Percentiles rank a stretch among this genome's conserved stretches.
Conservation (phyloP, 2,888 invertebrate species). For the Agrilus mali region DNA sequence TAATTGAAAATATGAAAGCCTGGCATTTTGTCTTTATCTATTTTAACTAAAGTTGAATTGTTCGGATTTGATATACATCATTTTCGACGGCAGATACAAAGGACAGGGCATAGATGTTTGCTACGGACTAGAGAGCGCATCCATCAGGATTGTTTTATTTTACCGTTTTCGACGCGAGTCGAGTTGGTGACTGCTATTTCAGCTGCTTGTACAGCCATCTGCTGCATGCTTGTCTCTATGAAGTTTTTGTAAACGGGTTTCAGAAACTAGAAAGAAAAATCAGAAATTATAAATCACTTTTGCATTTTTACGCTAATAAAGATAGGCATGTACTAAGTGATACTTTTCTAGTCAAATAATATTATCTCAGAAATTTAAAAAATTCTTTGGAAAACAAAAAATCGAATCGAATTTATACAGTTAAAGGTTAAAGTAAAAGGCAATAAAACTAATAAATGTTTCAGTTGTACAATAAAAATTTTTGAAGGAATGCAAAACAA, state of each 20-base stretch:
- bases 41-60: background rate
- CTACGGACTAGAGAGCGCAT: constrained; percentile 14
- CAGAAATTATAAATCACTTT: constrained; percentile 1
- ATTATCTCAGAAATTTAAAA: too few species aligned
- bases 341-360: too few species aligned
- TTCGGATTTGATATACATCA: constrained; percentile 3
- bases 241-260: constrained; percentile 71
- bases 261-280: constrained; percentile 49
- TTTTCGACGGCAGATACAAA: constrained; percentile 12
- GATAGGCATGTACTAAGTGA: too few species aligned
- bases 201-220: constrained; percentile 66
- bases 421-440: too few species aligned
- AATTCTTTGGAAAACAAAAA: too few species aligned
- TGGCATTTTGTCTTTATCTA: too few species aligned
- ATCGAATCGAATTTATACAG: too few species aligned
- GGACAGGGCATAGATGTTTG: constrained; percentile 12
- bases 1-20: too few species aligned
- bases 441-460: too few species aligned
- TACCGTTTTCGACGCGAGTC: constrained; percentile 22
- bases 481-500: too few species aligned
- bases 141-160: constrained; percentile 39
- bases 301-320: background rate
- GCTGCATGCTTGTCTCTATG: constrained; percentile 71
- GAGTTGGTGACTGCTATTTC: constrained; percentile 50
- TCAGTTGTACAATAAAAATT: too few species aligned